Evolutionary conservation across 2,797 vertebrate species (phyloP), one percentile per base, ranked within the genome.

Genomic region (Xerus rutilus): DNA sequence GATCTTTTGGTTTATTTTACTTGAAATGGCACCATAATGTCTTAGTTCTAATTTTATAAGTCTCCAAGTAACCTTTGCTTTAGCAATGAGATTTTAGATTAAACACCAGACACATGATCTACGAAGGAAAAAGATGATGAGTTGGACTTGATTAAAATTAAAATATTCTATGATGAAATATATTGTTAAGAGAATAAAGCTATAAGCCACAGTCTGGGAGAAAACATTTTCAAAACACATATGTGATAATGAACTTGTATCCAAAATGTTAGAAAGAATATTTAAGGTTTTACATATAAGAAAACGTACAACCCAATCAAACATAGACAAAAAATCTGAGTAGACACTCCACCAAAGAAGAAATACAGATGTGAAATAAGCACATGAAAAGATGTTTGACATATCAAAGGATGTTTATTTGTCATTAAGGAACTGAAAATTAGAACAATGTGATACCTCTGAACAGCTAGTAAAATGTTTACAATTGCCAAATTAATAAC

Each of bases 11-110:
- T 32, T 91, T 81, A 76, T 91, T 85, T 88, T 81, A 57, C 25
- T 86, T 85, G 35, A 88, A 85, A 21, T 21, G 70, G 3, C 20
- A 65, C 12, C 4, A 23, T 9, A 52, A 6, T 59, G 4, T 72
- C 49, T 93, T 91, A 59, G 84, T 93, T 96, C 9, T 32, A 96
- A 76, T 64, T 81, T 59, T 86, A 67, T 67, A n/a, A 43, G 5
- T 69, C 14, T 85, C 87, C 23, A 79, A 28, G 59, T 39, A 3
- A 59, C 8, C 13, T 92, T 92, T 86, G 43, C 17, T 89, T 81
- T 94, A 23, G n/a, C 17, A 59, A 81, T 74, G 13, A 67, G 70
- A 49, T 88, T 47, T 94, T 69, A 85, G 3, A 79, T 85, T 67
- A 81, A 84, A 49, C 23, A 85, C 1, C 35, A 88, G 81, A 92